Percentiles rank a stretch among this genome's conserved stretches.
These are phyloP conservation scores for Hydrophis major DNA, from an alignment of 2,797 vertebrate genomes.

Conservation along the genomic window DNA sequence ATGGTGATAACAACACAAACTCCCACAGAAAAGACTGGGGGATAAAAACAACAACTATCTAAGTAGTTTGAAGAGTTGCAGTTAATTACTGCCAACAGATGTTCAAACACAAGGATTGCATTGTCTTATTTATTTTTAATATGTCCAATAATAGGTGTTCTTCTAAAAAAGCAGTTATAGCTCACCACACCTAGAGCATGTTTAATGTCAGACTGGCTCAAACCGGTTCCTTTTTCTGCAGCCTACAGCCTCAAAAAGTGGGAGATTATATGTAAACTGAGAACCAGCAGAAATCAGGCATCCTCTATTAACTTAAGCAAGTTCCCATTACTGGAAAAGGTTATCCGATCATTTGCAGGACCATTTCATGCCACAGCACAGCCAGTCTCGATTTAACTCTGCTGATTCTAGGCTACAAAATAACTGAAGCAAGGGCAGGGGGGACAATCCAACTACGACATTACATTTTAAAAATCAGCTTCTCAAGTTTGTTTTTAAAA, in stretches of 20 bases:
- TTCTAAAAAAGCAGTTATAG: neutral
- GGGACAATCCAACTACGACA: neutral
- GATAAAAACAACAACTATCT: fast-evolving
- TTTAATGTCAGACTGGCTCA: neutral
- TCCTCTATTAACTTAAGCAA: neutral
- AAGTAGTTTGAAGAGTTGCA: neutral
- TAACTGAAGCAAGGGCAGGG: too few species aligned
- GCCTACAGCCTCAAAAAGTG: neutral
- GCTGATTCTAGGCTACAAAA: neutral
- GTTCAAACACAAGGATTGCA: neutral
- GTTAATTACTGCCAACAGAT: neutral
- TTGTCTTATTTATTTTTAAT: neutral
- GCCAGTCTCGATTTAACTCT: neutral
- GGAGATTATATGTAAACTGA: neutral
- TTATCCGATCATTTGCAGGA: neutral
- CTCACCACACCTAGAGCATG: neutral
- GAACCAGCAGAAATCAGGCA: neutral
- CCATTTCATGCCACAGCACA: neutral
- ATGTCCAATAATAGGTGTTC: neutral
- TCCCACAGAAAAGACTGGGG: fast-evolving
- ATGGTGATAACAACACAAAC: fast-evolving
- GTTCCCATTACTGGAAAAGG: neutral
- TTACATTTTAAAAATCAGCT: conserved; percentile 4
- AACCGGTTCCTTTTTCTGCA: neutral
- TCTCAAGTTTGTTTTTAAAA: neutral